Base-by-base conservation (phyloP, 2,888 invertebrate species). In the Napeogenes sylphis region DNA sequence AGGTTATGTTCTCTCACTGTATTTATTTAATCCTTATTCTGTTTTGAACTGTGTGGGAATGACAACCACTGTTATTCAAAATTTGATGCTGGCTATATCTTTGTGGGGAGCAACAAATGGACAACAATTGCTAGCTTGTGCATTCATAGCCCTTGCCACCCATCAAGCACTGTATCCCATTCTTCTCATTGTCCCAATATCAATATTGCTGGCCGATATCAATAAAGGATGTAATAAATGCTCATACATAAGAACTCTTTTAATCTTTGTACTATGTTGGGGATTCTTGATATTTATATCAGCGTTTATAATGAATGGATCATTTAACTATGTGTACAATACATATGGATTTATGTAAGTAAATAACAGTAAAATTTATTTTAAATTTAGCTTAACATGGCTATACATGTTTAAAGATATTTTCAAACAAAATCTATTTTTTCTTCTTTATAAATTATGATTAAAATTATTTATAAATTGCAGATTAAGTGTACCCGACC, bases 1-100 rank as follows among this genome's bases (percentile, higher is more conserved):
- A 4, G 87, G 93, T 68, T 94, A 94, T 82, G 96, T 96, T 0
- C 85, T 94, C 8, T 92, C 95, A 32, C 94, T 95, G 1, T 98
- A 97, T 84, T 91, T 98, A 53, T 96, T 97, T 74, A 98, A 97
- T 86, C 98, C 98, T 0, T 96, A 96, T 79, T 94, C 95, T 42
- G 92, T 98, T 62, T 89, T 97, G 61, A 96, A 95, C 74, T 98
- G 98, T 87, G 94, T 95, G 42, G 97, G 96, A 10, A 93, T 95
- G 82, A 97, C 98, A 0, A 98, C 98, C 2, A 97, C 97, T 2
- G 96, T 97, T 12, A 94, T 98, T 71, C 95, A 95, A 73, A 98
- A 98, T 87, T 90, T 98, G n/a, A 91, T 95, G 56, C 87, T 97
- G 38, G 93, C 97, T 0, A 74, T 94, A 4, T 92, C 94, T 58